Conservation (phyloP, 2,113 vertebrate genomes). For the Nyctibius bracteatus region DNA sequence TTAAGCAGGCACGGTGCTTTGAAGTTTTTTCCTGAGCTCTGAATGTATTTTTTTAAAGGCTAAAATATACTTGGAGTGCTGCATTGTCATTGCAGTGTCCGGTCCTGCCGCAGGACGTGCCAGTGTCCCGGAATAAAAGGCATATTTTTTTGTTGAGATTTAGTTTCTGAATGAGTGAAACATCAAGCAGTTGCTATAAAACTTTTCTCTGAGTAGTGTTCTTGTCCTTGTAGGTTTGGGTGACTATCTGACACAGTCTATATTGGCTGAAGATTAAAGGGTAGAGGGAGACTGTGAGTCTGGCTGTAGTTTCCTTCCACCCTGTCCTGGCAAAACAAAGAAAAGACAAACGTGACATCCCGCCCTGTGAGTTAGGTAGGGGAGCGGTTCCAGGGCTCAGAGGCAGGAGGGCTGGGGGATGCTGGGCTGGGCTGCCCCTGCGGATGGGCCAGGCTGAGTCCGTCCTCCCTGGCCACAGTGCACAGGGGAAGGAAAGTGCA, state of each 20-base stretch:
- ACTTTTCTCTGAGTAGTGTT: not conserved
- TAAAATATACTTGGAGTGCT: not conserved
- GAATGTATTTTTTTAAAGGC: not conserved
- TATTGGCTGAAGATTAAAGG: constrained; percentile 37
- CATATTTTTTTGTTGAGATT: not conserved
- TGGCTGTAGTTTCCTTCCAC: constrained; percentile 32
- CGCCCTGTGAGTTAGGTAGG: rapidly evolving
- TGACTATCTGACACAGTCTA: not conserved
- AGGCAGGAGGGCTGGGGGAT: not conserved
- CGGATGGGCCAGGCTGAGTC: not conserved
- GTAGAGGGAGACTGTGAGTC: not conserved
- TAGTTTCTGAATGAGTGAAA: not conserved
- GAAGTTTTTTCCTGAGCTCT: not conserved
- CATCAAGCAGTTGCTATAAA: not conserved
- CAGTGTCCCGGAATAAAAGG: not conserved
- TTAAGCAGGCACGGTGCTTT: not conserved
- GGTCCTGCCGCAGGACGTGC: not conserved
- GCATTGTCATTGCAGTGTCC: not conserved
- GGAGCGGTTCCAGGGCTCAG: rapidly evolving
- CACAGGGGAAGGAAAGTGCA: rapidly evolving
- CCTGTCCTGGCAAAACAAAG: not conserved
- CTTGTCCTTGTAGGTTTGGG: not conserved
- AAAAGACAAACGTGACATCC: not conserved
- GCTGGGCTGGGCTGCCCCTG: not conserved
- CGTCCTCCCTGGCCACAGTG: not conserved